A percentile compares a stretch with the other conserved stretches of the same genome.
These are phyloP conservation scores for Fringilla coelebs DNA, from an alignment of 2,797 vertebrate species.

Conservation along the genomic window DNA sequence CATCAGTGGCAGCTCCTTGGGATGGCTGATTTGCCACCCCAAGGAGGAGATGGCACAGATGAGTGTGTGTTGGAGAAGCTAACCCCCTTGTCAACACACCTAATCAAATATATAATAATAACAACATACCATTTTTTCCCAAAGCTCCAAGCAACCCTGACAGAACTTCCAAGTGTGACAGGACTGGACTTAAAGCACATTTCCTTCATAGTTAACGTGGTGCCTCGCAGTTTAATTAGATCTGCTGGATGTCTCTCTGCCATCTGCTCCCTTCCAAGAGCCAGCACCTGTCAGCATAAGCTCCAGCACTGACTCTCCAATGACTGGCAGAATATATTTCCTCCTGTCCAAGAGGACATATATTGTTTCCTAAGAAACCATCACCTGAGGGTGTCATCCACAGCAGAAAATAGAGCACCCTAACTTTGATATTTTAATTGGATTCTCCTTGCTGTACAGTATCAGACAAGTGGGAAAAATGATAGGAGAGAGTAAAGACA, in stretches of 20 bases:
- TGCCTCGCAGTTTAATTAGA: slow-evolving; percentile 24
- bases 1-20: no score
- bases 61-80: not conserved
- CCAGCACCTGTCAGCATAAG: slow-evolving; percentile 10
- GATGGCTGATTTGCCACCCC: not conserved
- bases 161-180: not conserved
- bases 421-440: not conserved
- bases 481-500: not conserved
- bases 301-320: not conserved
- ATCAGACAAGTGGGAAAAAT: not conserved
- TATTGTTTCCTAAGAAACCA: not conserved
- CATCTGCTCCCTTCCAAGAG: slow-evolving; percentile 41
- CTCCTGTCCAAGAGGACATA: not conserved
- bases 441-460: not conserved
- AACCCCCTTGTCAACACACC: not conserved
- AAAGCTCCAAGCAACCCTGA: not conserved
- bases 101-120: not conserved
- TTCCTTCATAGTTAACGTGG: not conserved
- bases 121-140: not conserved
- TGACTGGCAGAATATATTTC: not conserved
- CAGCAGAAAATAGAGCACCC: not conserved
- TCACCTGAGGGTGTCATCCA: not conserved
- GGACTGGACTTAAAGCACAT: not conserved
- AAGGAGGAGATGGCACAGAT: not conserved
- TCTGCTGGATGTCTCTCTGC: slow-evolving; percentile 30